Evolutionary conservation across 2,888 invertebrate genomes (phyloP).

Genomic region (Lasiommata megera): DNA sequence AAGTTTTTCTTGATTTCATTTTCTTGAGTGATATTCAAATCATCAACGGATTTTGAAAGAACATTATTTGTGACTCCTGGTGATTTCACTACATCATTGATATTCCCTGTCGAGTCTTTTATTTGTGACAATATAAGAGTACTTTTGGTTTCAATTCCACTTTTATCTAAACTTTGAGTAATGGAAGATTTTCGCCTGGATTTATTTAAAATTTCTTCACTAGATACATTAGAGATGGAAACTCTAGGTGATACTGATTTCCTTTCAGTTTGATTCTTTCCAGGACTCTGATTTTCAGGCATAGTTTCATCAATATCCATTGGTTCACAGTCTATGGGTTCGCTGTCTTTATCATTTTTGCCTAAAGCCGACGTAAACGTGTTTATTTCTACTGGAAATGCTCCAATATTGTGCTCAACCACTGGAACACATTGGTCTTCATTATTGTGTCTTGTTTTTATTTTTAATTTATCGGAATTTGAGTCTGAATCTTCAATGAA

Average conservation of each 20-base stretch:
- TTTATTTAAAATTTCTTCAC: slow-evolving; percentile 28
- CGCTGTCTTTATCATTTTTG: slow-evolving; percentile 38
- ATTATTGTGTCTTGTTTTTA: slow-evolving; percentile 37
- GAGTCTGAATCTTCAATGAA: slow-evolving; percentile 63
- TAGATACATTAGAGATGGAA: slow-evolving; percentile 12
- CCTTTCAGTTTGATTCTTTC: slow-evolving; percentile 18
- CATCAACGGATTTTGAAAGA: slow-evolving; percentile 47
- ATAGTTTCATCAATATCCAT: slow-evolving; percentile 75
- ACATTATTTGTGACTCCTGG: slow-evolving; percentile 41
- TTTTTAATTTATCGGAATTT: slow-evolving; percentile 43
- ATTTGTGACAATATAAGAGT: slow-evolving; percentile 60
- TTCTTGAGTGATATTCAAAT: slow-evolving; percentile 40
- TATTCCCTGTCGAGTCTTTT: slow-evolving; percentile 50
- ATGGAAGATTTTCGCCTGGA: slow-evolving; percentile 41
- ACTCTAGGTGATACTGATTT: slow-evolving; percentile 7
- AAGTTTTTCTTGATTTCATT: slow-evolving; percentile 44
- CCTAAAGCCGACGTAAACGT: slow-evolving; percentile 2
- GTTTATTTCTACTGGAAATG: slow-evolving; percentile 3
- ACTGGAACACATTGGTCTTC: slow-evolving; percentile 69
- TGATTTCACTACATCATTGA: slow-evolving; percentile 40
- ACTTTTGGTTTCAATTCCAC: slow-evolving; percentile 52
- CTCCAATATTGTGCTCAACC: slow-evolving; percentile 38
- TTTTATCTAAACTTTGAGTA: slow-evolving; percentile 42
- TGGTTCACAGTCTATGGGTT: slow-evolving; percentile 49
- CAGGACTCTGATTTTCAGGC: slow-evolving; percentile 45